phyloP scores from a whole-genome alignment of 2,797 vertebrate species.

The Notamacropus eugenii region DNA sequence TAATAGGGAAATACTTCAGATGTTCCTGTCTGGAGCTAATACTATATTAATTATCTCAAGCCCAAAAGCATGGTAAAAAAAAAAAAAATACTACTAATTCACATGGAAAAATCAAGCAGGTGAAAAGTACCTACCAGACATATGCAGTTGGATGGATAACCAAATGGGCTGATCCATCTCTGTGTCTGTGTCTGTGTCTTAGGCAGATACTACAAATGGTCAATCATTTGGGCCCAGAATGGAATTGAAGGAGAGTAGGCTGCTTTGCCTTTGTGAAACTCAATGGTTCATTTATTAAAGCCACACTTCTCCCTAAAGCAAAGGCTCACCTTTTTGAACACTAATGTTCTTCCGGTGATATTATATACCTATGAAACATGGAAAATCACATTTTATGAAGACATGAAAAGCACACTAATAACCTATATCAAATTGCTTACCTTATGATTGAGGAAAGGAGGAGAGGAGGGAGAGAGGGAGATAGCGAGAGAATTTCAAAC shows the following conservation, averaged over 20 bases:
- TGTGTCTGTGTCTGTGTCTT: background rate
- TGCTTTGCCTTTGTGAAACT: background rate
- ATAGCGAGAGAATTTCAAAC: background rate
- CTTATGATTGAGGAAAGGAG: background rate
- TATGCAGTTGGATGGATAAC: background rate
- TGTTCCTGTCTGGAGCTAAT: background rate
- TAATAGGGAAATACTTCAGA: background rate
- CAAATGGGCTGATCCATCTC: background rate
- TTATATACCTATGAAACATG: background rate
- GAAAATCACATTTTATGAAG: background rate
- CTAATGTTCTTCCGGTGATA: background rate
- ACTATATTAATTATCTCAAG: background rate
- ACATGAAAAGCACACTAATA: background rate
- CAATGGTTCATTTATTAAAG: background rate
- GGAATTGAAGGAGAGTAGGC: background rate
- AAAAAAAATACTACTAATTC: background rate
- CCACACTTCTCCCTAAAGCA: background rate
- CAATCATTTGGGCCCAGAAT: background rate
- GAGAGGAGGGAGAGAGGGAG: background rate
- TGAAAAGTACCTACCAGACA: background rate
- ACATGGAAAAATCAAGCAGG: background rate
- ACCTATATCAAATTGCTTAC: background rate
- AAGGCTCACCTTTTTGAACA: background rate
- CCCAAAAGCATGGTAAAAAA: background rate
- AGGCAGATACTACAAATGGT: background rate